phyloP scores from a whole-genome alignment of 2,113 vertebrate genomes.

The Tragelaphus imberbis region DNA sequence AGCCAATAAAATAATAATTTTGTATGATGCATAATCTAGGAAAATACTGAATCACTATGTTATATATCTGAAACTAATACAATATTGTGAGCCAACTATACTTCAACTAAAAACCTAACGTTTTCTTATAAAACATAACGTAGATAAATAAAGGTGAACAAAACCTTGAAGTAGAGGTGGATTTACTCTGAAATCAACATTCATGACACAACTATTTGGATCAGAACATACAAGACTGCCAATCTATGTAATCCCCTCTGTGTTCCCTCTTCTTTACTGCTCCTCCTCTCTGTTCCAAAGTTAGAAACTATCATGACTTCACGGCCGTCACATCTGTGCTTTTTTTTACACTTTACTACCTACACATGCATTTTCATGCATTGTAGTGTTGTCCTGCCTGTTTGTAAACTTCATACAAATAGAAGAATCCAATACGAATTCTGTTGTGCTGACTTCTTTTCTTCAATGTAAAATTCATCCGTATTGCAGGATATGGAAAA shows the following conservation, averaged over 20 bases:
- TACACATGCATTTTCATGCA: background rate
- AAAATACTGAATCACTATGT: background rate
- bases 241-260: rapidly evolving
- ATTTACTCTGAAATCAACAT: background rate
- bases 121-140: background rate
- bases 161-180: background rate
- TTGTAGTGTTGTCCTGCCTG: too few species aligned
- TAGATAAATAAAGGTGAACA: background rate
- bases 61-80: background rate
- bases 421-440: background rate
- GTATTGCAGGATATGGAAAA: background rate
- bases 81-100: background rate
- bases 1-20: background rate
- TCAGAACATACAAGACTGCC: background rate
- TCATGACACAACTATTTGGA: background rate
- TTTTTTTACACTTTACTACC: background rate
- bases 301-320: background rate
- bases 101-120: background rate
- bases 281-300: background rate
- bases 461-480: background rate
- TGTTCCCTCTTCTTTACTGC: rapidly evolving
- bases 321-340: background rate
- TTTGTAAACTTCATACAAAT: background rate
- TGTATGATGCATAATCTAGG: background rate
- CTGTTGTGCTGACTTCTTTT: background rate